These are phyloP conservation scores for Rotaria macrura DNA, from an alignment of 2,888 invertebrate genomes.

Conservation along the genomic window DNA sequence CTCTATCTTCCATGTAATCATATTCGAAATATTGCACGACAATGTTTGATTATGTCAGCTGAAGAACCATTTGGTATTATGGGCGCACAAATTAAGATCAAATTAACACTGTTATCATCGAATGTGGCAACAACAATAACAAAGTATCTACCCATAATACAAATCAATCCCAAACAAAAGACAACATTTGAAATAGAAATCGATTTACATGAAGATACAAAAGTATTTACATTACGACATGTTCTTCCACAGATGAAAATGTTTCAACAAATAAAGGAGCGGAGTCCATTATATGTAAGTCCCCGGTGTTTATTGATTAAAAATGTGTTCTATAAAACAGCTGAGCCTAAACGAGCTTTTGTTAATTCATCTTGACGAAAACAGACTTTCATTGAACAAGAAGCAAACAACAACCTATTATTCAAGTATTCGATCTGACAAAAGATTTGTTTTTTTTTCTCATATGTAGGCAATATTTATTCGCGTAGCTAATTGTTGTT, in stretches of 20 bases:
- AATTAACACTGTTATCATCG: neutral
- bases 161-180: neutral
- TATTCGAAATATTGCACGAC: neutral
- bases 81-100: neutral
- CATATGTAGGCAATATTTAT: neutral
- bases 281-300: neutral
- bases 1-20: neutral
- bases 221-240: neutral
- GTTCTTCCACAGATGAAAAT: neutral
- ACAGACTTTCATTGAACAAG: no score
- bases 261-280: neutral
- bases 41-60: neutral
- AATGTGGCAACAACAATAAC: neutral
- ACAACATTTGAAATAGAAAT: neutral
- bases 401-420: neutral
- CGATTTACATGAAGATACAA: neutral
- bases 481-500: neutral
- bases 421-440: neutral
- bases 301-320: neutral
- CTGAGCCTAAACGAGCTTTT: neutral
- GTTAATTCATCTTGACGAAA: neutral
- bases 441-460: neutral
- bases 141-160: neutral
- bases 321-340: neutral
- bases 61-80: conserved; percentile 11